These are phyloP conservation scores for Drosophila infuscata DNA, from an alignment of 2,888 invertebrate genomes.

Conservation along the genomic window DNA sequence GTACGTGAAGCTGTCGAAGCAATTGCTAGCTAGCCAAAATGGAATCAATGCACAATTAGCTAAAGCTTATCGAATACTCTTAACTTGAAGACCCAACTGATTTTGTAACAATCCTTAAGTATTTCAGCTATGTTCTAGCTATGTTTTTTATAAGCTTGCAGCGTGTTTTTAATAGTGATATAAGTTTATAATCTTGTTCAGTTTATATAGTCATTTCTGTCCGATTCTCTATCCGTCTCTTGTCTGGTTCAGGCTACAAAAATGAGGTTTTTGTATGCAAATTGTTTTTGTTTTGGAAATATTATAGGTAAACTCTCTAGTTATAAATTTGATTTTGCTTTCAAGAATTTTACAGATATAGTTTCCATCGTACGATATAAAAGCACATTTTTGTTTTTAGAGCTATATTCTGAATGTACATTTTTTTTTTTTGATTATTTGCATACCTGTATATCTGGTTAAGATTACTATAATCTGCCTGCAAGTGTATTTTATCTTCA, in stretches of 20 bases:
- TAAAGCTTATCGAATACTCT: not conserved
- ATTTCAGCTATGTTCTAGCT: not conserved
- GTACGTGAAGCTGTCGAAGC: slow-evolving; percentile 24
- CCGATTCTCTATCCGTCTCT: not conserved
- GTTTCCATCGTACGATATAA: not conserved
- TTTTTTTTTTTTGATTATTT: not conserved
- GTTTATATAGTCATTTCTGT: not conserved
- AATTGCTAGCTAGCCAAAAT: not conserved
- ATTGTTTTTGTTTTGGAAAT: not conserved
- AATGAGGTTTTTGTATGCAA: not conserved
- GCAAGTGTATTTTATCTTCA: not conserved
- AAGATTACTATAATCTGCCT: not conserved
- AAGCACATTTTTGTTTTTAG: not conserved
- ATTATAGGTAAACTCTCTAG: not conserved
- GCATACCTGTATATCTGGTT: not conserved
- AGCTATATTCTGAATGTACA: not conserved
- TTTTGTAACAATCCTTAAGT: slow-evolving; percentile 1
- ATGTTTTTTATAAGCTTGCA: not conserved
- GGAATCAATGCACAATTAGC: not conserved
- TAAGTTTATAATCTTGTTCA: not conserved
- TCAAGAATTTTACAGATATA: not conserved
- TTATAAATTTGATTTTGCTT: not conserved
- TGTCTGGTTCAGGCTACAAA: not conserved
- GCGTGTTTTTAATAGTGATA: not conserved
- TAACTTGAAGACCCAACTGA: not conserved